A percentile compares a stretch with the other conserved stretches of the same genome.
These are phyloP conservation scores for Chrysemys picta DNA, from an alignment of 2,113 vertebrate species.

Conservation along the genomic window DNA sequence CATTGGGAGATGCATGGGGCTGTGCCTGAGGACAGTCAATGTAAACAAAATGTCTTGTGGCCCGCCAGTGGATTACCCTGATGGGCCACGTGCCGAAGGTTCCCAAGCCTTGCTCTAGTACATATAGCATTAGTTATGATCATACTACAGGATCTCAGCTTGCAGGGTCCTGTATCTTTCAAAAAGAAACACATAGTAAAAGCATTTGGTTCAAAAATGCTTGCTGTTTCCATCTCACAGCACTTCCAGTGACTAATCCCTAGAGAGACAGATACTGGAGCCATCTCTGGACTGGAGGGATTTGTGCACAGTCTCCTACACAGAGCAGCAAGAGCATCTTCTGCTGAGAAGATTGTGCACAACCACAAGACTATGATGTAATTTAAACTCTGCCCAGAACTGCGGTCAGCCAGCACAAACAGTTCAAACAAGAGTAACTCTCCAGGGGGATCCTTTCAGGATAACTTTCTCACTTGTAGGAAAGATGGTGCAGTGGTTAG, in stretches of 20 bases:
- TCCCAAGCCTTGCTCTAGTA: neutral
- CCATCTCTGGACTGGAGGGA: neutral
- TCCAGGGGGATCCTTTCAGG: neutral
- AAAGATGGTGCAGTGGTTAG: neutral
- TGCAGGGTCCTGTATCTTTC: neutral
- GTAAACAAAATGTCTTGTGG: no score
- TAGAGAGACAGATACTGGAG: fast-evolving
- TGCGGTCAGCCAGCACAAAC: neutral
- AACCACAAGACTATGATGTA: neutral
- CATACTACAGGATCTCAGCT: fast-evolving
- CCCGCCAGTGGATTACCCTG: no score
- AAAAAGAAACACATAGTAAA: neutral
- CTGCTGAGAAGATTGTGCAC: fast-evolving
- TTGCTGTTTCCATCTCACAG: neutral
- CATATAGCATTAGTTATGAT: neutral
- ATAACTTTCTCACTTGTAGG: neutral
- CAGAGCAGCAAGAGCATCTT: neutral
- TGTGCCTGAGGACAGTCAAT: no score
- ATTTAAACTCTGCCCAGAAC: neutral
- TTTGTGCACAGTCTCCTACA: neutral
- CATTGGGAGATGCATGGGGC: no score
- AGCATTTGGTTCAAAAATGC: neutral
- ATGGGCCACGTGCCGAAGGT: no score
- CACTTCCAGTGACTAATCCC: neutral
- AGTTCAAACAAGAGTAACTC: neutral